Conservation (phyloP, 2,888 invertebrate species). For the Leptopilina drosophilae region DNA sequence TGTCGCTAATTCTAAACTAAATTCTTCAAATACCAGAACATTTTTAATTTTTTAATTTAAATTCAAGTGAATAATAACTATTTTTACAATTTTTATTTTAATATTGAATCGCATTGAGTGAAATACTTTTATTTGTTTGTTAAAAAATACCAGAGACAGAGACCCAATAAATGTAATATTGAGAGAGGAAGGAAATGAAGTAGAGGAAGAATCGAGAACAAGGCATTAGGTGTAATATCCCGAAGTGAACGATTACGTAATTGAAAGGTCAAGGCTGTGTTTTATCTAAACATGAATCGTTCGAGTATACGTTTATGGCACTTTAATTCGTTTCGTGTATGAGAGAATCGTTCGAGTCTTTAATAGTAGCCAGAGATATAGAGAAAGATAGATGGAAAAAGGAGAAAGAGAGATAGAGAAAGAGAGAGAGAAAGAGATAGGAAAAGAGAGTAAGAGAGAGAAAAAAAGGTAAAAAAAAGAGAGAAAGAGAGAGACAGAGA, state of each 20-base stretch:
- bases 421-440: background rate
- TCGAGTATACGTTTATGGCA: conserved; percentile 15
- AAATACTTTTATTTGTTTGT: no score
- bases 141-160: no score
- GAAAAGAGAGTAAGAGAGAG: no score
- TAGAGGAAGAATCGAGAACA: background rate
- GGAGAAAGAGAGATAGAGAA: background rate
- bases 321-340: conserved; percentile 3
- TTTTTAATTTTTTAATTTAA: no score
- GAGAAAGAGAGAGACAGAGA: no score
- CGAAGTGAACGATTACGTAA: conserved; percentile 55
- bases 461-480: no score
- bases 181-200: background rate
- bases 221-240: conserved; percentile 43
- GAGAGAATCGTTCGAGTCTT: background rate
- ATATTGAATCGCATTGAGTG: no score
- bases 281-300: conserved; percentile 14
- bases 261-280: conserved; percentile 55
- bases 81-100: no score
- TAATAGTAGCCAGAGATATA: background rate
- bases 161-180: background rate
- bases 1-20: no score
- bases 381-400: no score
- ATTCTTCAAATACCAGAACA: no score
- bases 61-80: no score